These are phyloP conservation scores for Sakesphorus luctuosus DNA, from an alignment of 2,113 vertebrate genomes.

Conservation along the genomic window DNA sequence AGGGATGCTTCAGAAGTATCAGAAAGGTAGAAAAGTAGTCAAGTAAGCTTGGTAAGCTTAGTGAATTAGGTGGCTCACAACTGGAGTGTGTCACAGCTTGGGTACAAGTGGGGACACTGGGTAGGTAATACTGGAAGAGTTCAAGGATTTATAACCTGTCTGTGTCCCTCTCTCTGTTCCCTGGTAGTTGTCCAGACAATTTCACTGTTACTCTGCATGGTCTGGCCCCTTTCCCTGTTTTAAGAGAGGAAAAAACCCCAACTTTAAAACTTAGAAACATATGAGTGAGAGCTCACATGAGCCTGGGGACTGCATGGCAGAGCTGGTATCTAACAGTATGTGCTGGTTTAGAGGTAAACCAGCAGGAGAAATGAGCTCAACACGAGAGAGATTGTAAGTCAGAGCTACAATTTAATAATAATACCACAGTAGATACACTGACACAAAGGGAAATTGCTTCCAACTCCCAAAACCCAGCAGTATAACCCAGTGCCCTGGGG, in stretches of 20 bases:
- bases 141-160: neutral
- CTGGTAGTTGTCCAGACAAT: neutral
- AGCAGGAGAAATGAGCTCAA: too few species aligned
- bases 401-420: too few species aligned
- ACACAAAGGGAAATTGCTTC: too few species aligned
- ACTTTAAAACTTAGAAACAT: neutral
- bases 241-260: neutral
- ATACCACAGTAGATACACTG: too few species aligned
- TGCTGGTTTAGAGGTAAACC: too few species aligned
- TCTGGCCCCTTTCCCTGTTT: neutral
- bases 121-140: neutral
- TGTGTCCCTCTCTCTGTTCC: neutral
- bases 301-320: neutral
- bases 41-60: neutral
- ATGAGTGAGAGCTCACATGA: accelerated
- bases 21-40: neutral
- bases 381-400: too few species aligned
- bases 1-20: neutral
- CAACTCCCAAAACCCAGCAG: too few species aligned
- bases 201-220: neutral
- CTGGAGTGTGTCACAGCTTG: neutral
- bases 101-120: neutral
- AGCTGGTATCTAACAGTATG: neutral
- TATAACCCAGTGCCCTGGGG: too few species aligned
- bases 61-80: neutral